Base-by-base conservation (phyloP, 2,888 invertebrate species). In the Leptura quadrifasciata region DNA sequence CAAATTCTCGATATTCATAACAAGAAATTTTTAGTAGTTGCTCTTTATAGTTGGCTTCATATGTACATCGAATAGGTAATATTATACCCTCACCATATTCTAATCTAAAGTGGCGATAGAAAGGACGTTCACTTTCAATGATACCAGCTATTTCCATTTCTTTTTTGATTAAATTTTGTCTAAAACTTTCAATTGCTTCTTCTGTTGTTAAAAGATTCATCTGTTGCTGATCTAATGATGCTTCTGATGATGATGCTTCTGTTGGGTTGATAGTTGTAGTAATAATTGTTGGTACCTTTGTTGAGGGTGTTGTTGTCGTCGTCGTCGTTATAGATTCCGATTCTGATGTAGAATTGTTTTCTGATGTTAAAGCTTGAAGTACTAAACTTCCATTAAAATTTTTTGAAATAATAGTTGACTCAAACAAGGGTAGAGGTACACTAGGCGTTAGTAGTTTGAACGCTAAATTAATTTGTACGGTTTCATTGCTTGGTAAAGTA, bases 381-480 rank as follows among this genome's bases (percentile, higher is more conserved):
- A 1, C 17, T 54, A 18, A n/a, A 54, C n/a, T 9, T 52, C 2
- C 10, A n/a, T 3, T n/a, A n/a, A 17, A 9, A 12, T 52, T 17
- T 52, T 52, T 52, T 52, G 10, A n/a, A n/a, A 52, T 12, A 54
- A 18, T 54, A 5, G 54, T 54, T 54, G 3, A 2, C 5, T 54
- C n/a, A 54, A 10, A 54, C 6, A 54, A 54, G 18, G 54, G 54
- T 5, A 54, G 54, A 18, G 18, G 6, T 54, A 1, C n/a, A 8
- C 54, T 54, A 54, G n/a, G 54, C 8, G 54, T 54, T 54, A 54
- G 18, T 54, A 54, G 18, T 18, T 54, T 54, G 12, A 54, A 54
- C n/a, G 3, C 54, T 54, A 54, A 54, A 54, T 54, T 54, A 54
- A 54, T 54, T 54, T 54, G 54, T 54, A 54, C 12, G 3, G 54